Conservation (phyloP, 2,113 vertebrate species). For the Triplophysa siluroides region DNA sequence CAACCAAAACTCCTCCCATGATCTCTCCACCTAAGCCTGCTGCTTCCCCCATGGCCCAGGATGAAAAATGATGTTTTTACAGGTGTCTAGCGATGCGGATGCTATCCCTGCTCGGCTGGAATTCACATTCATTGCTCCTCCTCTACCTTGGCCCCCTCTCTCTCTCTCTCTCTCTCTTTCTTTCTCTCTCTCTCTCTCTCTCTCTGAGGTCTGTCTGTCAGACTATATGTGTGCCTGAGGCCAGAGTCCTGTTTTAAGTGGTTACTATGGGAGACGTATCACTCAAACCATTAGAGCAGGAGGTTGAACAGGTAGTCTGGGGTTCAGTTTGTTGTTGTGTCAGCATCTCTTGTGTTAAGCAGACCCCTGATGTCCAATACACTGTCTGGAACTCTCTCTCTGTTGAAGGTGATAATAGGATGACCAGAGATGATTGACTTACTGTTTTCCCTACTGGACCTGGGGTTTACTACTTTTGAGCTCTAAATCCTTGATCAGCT, state of each 20-base stretch:
- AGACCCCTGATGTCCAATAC: background rate
- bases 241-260: background rate
- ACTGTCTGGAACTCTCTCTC: background rate
- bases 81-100: slow-evolving; percentile 70
- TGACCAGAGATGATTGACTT: background rate
- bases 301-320: slow-evolving; percentile 17
- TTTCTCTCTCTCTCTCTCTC: slow-evolving; percentile 27
- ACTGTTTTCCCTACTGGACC: background rate
- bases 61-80: slow-evolving; percentile 75
- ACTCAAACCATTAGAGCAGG: slow-evolving; percentile 2
- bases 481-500: no score
- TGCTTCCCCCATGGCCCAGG: slow-evolving; percentile 51
- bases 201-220: slow-evolving; percentile 18
- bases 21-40: slow-evolving; percentile 12
- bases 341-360: slow-evolving; percentile 4
- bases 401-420: slow-evolving; percentile 2
- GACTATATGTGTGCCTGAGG: background rate
- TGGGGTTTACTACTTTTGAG: slow-evolving; percentile 1
- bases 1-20: background rate
- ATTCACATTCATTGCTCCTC: slow-evolving; percentile 65
- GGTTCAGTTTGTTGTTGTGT: slow-evolving; percentile 18
- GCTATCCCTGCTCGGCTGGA: slow-evolving; percentile 62
- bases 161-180: slow-evolving; percentile 44
- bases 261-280: slow-evolving; percentile 16
- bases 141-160: slow-evolving; percentile 15